Base-by-base conservation (phyloP, 2,797 vertebrate genomes). In the Podarcis siculus region DNA sequence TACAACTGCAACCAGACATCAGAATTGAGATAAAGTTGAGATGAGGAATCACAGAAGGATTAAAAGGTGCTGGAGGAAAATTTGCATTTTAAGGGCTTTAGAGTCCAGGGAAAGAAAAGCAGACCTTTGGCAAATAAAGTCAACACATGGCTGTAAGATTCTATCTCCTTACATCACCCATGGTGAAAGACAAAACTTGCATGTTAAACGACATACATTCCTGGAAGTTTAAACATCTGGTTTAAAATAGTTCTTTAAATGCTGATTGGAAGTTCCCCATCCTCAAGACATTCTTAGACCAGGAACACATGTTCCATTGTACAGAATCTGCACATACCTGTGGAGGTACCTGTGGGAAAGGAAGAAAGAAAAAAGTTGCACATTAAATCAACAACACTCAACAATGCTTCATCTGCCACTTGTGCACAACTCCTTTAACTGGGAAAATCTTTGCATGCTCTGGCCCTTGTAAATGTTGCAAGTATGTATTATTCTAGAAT, bases 331-430 rank as follows among this genome's bases (percentile, higher is more conserved):
- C 3, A 10, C 95, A 2, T 96, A 96, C 96, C 96, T 97, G 89
- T 23, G 90, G 92, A 15, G 96, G 95, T 75, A 96, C 94, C 96
- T 97, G 92, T 86, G 88, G 79, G 23, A 94, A 72, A 92, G 90
- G 80, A 83, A 45, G 82, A 79, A 88, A 32, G 45, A 7, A 13
- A 90, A 1, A 84, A 82, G 72, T 73, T 15, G 89, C 49, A 89
- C 7, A 66, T 83, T 5, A 30, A 25, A 45, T 64, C 37, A 35
- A 80, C 27, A 81, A 64, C 67, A 81, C 15, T 75, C 35, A 67
- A 75, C 37, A 85, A 58, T 27, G 27, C 66, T 42, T 17, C 42
- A 72, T 45, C 61, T 45, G 79, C 21, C 49, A 23, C n/a, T 45
- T 30, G 15, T 49, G 15, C 27, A 61, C 35, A 58, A 23, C 45